Evolutionary conservation across 1,140 invertebrate genomes (phyloP).

Genomic region (Solen grandis): DNA sequence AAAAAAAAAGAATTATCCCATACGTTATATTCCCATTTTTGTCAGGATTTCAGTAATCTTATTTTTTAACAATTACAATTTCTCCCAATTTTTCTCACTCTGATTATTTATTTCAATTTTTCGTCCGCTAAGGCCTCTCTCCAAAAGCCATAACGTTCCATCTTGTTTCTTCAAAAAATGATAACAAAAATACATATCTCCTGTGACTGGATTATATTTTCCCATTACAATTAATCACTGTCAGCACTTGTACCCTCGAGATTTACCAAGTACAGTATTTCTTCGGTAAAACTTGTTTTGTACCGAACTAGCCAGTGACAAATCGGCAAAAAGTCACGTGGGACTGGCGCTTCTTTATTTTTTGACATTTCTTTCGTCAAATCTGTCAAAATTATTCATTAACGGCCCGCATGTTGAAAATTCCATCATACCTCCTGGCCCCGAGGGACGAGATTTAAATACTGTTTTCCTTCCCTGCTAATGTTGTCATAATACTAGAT

Average conservation of each 20-base stretch:
- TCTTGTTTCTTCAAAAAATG: no score
- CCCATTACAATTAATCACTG: neutral
- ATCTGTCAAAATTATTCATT: constrained; percentile 57
- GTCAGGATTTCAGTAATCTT: no score
- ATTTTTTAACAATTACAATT: no score
- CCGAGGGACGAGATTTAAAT: neutral
- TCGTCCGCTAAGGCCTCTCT: no score
- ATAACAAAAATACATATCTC: neutral
- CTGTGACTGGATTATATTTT: neutral
- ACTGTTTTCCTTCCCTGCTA: neutral
- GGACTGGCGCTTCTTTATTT: neutral
- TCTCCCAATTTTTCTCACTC: no score
- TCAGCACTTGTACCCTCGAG: neutral
- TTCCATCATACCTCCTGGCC: constrained; percentile 8
- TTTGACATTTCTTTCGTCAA: constrained; percentile 26
- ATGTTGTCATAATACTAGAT: no score
- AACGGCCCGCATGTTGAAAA: constrained; percentile 47
- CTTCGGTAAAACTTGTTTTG: neutral
- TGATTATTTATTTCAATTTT: no score
- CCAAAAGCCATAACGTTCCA: no score
- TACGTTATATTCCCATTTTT: no score
- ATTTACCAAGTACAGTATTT: neutral
- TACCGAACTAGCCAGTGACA: neutral
- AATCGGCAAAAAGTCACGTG: neutral
- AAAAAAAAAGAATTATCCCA: no score